phyloP scores from a whole-genome alignment of 1,140 invertebrate species.

The Drosophila grimshawi region DNA sequence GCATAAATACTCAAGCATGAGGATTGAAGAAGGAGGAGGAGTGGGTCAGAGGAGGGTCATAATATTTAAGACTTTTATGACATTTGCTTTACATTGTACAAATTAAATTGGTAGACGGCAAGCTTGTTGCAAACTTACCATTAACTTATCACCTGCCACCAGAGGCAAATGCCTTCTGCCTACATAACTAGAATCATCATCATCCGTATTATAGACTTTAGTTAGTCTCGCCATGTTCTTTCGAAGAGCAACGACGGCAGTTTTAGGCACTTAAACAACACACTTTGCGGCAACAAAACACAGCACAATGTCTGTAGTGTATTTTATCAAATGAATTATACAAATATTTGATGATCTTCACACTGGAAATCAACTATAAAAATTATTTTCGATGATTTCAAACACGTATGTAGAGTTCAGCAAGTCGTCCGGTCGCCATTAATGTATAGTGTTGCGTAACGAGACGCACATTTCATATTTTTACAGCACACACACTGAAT shows the following conservation, averaged over 20 bases:
- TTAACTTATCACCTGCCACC: conserved; percentile 78
- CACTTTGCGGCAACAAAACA: conserved; percentile 64
- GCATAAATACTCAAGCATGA: conserved; percentile 33
- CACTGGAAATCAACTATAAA: conserved; percentile 53
- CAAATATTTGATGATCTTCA: conserved; percentile 30
- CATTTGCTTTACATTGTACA: conserved; percentile 11
- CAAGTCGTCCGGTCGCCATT: conserved; percentile 73
- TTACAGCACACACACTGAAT: conserved; percentile 38
- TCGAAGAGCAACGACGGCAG: conserved; percentile 60
- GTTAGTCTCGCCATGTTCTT: conserved; percentile 82
- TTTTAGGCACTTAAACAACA: conserved; percentile 66
- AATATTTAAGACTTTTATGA: conserved; percentile 45
- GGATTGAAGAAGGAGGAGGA: conserved; percentile 33
- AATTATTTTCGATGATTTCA: conserved; percentile 70
- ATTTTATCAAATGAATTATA: conserved; percentile 36
- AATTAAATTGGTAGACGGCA: neutral
- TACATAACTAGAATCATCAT: conserved; percentile 75
- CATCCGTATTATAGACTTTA: conserved; percentile 80
- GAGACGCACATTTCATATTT: conserved; percentile 38
- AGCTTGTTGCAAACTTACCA: conserved; percentile 53
- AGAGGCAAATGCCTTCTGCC: conserved; percentile 79
- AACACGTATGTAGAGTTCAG: conserved; percentile 70
- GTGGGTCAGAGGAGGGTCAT: conserved; percentile 34
- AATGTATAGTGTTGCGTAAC: conserved; percentile 56
- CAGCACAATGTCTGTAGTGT: conserved; percentile 40